Percentiles rank a stretch among this genome's conserved stretches.
Evolutionary conservation across 1,140 invertebrate genomes (phyloP).

Genomic region (Trichonephila inaurata): DNA sequence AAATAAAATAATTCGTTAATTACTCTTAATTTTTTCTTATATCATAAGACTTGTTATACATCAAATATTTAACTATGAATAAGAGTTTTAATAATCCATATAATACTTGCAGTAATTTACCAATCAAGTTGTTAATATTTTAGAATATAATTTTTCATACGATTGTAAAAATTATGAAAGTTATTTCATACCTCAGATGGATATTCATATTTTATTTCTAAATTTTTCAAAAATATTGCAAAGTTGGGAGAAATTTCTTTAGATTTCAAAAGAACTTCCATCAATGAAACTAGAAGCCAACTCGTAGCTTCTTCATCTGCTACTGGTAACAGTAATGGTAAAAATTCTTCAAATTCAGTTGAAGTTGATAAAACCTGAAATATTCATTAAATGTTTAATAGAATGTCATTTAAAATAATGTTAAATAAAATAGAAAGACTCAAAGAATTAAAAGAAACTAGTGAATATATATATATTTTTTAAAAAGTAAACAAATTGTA

Average conservation of each 20-base stretch:
- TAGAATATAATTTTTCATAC: no score
- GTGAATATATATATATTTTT: no score
- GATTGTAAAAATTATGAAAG: no score
- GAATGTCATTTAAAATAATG: background rate
- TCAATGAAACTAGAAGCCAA: slow-evolving; percentile 52
- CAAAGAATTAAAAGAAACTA: no score
- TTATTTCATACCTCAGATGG: background rate
- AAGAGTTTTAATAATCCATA: no score
- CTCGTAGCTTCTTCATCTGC: slow-evolving; percentile 38
- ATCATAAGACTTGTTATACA: no score
- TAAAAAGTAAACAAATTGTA: no score
- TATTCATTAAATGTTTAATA: background rate
- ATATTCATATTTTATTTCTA: slow-evolving; percentile 15
- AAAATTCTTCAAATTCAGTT: slow-evolving; percentile 52
- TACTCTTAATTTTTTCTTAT: no score
- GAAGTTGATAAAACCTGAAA: slow-evolving; percentile 32
- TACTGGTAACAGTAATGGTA: background rate
- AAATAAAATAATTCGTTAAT: no score
- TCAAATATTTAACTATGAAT: no score
- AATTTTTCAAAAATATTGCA: background rate
- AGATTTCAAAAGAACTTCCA: slow-evolving; percentile 32
- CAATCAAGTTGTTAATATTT: no score
- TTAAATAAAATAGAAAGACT: background rate
- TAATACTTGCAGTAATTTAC: no score
- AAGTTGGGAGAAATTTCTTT: slow-evolving; percentile 41